Evolutionary conservation across 2,888 invertebrate genomes (phyloP), one percentile per base, ranked within the genome.

Genomic region (Drosophila nr. fundita): DNA sequence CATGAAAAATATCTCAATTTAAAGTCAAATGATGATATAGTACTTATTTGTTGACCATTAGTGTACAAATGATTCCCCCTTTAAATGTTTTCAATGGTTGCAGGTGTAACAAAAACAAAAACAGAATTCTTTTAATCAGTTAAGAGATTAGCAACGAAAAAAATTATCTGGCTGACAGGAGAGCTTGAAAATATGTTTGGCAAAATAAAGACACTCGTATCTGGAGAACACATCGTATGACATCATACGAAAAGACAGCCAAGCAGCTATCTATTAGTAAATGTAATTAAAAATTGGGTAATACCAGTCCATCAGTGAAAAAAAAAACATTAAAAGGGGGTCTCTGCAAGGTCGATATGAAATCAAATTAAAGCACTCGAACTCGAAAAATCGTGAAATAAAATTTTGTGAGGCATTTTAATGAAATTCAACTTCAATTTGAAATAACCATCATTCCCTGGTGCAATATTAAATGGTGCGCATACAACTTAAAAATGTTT

Each of bases 261-360:
- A 18, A 13, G 8, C 1, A 27, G 38, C 53, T 61, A 34, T 58
- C 58, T 21, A 36, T 59, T 53, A 53, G 54, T 45, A 73, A 73
- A 55, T 55, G 57, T 72, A 65, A 73, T 72, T 65, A 61, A 53
- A 73, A 60, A 21, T 55, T 32, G 30, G 24, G 42, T 54, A 60
- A 68, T 52, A 15, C 24, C 38, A 30, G 52, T 55, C 49, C 24
- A 30, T 36, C 24, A 30, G n/a, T 40, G 53, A 38, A 52, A 49
- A 32, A 11, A 7, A 24, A 15, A 15, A 24, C 27, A 45, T 27
- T 45, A 10, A 36, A 18, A 52, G 36, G 30, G 27, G 36, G 45
- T 58, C n/a, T 24, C 30, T 6, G 11, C 68, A 68, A 70, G 69
- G 69, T 68, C 69, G 24, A 13, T 15, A 1, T 24, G 7, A 30